Percentiles rank a stretch among this genome's conserved stretches.
phyloP scores from a whole-genome alignment of 1,140 invertebrate genomes.

The Tetramorium parvispinum region DNA sequence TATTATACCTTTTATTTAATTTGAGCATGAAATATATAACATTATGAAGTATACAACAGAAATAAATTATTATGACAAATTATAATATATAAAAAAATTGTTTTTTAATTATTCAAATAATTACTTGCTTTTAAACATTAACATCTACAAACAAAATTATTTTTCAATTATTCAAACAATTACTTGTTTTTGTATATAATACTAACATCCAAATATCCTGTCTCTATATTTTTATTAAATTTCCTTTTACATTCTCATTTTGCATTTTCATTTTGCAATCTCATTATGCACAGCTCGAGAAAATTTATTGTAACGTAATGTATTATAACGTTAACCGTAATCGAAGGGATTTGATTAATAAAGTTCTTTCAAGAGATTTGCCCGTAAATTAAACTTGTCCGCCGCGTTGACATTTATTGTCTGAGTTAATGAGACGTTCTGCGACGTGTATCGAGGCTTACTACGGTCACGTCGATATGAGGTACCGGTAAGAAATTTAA shows the following conservation, averaged over 20 bases:
- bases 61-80: not conserved
- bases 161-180: too few relatives aligned
- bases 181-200: too few relatives aligned
- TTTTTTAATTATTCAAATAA: not conserved
- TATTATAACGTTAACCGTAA: not conserved
- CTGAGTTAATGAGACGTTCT: constrained; percentile 54
- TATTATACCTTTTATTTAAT: not conserved
- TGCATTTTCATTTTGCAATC: too few relatives aligned
- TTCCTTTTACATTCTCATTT: too few relatives aligned
- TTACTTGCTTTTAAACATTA: not conserved
- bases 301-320: not conserved
- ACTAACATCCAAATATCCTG: too few relatives aligned
- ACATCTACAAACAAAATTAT: too few relatives aligned
- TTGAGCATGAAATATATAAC: constrained; percentile 4
- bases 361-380: not conserved
- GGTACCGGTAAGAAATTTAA: constrained; percentile 43
- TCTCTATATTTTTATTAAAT: too few relatives aligned
- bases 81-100: too few relatives aligned
- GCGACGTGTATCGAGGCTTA: constrained; percentile 9
- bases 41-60: not conserved
- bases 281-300: not conserved
- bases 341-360: constrained; percentile 19
- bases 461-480: constrained; percentile 23
- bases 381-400: constrained; percentile 21
- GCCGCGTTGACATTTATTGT: constrained; percentile 52